Base-by-base conservation (phyloP, 2,888 invertebrate genomes). In the Boloria euphrosyne region DNA sequence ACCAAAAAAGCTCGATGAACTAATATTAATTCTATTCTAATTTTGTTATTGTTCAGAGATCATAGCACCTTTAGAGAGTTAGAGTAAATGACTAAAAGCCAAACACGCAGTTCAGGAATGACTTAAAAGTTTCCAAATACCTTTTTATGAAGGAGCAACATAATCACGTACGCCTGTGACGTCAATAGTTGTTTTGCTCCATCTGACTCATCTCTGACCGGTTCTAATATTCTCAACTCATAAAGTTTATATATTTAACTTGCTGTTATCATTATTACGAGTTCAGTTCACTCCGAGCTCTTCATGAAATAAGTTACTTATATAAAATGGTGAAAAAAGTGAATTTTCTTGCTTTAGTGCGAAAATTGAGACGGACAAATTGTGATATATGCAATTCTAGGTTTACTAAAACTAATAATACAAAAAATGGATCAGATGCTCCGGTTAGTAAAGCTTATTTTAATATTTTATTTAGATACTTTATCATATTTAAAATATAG, bases 261-360 rank as follows among this genome's bases (percentile, higher is more conserved):
- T 79, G 77, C 76, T 79, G 78, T 78, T 74, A 38, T 38, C 31
- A 76, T 76, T 75, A 73, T 69, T 73, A 72, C 66, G 69, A 65
- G 67, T 76, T 78, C 80, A 86, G 84, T 85, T 72, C 75, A 70
- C 74, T 73, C 67, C 70, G 71, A 76, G 67, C 70, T 76, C 53
- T 78, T 73, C 77, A 52, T 69, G 74, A 61, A 77, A 71, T 62
- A 77, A 72, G 81, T 77, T 58, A 49, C 49, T 66, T 69, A 47
- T 62, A 62, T 58, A 61, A 63, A 47, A 76, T 75, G 71, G 74
- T 74, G 65, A 68, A 71, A 31, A 71, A 71, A 64, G 67, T 72
- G 10, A 65, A 59, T 27, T 67, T 73, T 17, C 59, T 72, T 13
- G 64, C 59, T 14, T 61, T 74, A 3, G 67, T 73, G 55, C 62